A percentile compares a stretch with the other conserved stretches of the same genome.
Evolutionary conservation across 92 coral and sea anemone species (phyloP).

Genomic region (Paragorgia papillata): DNA sequence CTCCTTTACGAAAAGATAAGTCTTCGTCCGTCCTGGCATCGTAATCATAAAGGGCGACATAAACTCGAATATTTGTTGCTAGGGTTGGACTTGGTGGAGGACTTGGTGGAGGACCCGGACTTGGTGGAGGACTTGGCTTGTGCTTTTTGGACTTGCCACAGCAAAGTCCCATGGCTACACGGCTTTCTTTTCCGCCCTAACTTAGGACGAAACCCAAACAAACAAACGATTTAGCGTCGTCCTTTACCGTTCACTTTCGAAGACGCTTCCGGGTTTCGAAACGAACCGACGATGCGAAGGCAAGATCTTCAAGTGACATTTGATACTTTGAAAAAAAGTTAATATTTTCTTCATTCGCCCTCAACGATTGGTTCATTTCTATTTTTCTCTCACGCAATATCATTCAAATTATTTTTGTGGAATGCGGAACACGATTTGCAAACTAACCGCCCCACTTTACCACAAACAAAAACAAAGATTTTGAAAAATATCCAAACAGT

Average conservation of each 20-base stretch:
- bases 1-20: conserved; percentile 31
- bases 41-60: conserved; percentile 26
- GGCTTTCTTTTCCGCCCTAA: too few species aligned
- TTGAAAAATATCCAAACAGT: too few species aligned
- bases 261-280: background rate
- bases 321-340: background rate
- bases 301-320: background rate
- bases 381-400: background rate
- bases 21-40: conserved; percentile 39
- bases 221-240: too few species aligned
- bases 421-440: too few species aligned
- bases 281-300: too few species aligned
- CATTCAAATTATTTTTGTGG: background rate
- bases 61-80: background rate
- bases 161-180: conserved; percentile 45
- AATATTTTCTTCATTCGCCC: background rate
- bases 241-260: background rate
- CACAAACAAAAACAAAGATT: background rate
- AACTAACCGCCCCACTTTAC: background rate
- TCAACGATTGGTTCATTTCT: background rate
- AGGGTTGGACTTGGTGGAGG: background rate
- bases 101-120: background rate
- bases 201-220: too few species aligned
- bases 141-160: conserved; percentile 77
- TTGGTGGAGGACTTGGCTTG: conserved; percentile 54